Evolutionary conservation across 64 coral and sea anemone genomes (phyloP).

Genomic region (Montipora capricornis): DNA sequence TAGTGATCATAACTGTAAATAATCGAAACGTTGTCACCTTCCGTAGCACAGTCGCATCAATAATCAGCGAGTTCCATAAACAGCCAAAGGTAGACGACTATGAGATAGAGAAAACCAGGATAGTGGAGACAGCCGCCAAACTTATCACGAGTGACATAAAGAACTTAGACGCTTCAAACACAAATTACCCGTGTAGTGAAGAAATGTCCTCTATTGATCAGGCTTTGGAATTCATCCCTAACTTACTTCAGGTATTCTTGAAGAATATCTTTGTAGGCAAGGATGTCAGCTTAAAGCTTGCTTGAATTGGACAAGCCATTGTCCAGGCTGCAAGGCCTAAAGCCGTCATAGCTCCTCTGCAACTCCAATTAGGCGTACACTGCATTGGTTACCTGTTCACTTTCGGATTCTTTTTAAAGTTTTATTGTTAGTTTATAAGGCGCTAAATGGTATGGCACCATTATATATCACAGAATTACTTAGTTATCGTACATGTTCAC

Average conservation of each 20-base stretch:
- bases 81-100: constrained; percentile 1
- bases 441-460: too few species aligned
- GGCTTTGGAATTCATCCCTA: constrained; percentile 38
- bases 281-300: constrained; percentile 22
- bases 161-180: constrained; percentile 13
- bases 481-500: too few species aligned
- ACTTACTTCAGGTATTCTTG: constrained; percentile 35
- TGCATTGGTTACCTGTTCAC: too few species aligned
- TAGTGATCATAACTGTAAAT: constrained; percentile 32
- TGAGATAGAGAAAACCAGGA: constrained; percentile 21
- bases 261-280: constrained; percentile 18
- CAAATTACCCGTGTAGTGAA: constrained; percentile 38
- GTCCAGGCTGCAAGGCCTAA: constrained; percentile 33
- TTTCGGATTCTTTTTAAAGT: too few species aligned
- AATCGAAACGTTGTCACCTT: constrained; percentile 58
- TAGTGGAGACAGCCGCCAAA: constrained; percentile 62
- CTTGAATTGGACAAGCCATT: constrained; percentile 64
- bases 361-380: constrained; percentile 8
- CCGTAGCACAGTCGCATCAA: constrained; percentile 9
- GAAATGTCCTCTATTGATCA: constrained; percentile 20
- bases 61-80: constrained; percentile 37
- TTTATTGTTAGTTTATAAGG: too few species aligned
- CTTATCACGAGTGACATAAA: constrained; percentile 59
- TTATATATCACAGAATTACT: too few species aligned
- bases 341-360: background rate